These are phyloP conservation scores for Myrmophylax atrothorax DNA, from an alignment of 2,113 vertebrate genomes.

Conservation along the genomic window DNA sequence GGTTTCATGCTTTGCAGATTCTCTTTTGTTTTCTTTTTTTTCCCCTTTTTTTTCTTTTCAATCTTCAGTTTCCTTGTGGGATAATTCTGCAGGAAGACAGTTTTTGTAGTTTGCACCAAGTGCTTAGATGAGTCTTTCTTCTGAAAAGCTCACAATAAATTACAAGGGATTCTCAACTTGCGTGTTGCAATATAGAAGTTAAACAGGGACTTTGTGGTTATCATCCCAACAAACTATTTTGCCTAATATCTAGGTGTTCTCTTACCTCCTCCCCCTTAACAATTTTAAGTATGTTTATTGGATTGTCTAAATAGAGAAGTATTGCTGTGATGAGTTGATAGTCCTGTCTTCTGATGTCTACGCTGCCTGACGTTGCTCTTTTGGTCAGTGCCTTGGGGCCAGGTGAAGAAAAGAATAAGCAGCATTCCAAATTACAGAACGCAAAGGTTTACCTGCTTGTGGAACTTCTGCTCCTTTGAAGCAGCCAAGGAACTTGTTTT, in stretches of 20 bases:
- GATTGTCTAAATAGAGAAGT: neutral
- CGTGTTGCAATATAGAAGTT: neutral
- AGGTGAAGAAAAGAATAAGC: neutral
- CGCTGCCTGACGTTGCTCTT: neutral
- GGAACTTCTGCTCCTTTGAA: neutral
- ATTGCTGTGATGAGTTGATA: neutral
- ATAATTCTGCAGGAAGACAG: neutral
- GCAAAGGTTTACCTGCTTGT: neutral
- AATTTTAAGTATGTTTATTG: neutral
- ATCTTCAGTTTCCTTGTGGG: neutral
- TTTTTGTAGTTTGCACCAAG: neutral
- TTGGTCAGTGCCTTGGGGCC: neutral
- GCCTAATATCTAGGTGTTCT: neutral
- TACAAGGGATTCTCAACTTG: neutral
- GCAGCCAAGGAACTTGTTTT: neutral
- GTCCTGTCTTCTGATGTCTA: neutral
- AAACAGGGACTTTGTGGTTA: neutral
- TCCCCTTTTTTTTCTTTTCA: accelerated
- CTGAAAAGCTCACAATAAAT: neutral
- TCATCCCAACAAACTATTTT: neutral
- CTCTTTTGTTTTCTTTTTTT: neutral
- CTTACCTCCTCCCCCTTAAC: neutral
- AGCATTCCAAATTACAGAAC: neutral
- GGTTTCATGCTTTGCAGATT: neutral
- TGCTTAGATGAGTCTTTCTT: neutral